Base-by-base conservation (phyloP, 2,888 invertebrate species). In the Morpho deidamia region DNA sequence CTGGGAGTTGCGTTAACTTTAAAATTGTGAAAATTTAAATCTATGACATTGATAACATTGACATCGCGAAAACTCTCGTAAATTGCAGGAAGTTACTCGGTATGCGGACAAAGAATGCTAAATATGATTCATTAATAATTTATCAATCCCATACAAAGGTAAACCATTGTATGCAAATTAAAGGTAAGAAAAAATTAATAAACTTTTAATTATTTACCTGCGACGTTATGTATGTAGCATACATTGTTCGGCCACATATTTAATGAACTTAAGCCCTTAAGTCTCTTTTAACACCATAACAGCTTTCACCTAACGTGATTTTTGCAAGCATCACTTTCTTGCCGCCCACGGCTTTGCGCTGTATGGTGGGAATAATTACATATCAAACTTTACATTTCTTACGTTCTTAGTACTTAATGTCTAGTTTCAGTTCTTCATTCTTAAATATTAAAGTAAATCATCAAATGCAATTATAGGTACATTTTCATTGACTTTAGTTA, bases 321-420 rank as follows among this genome's bases (percentile, higher is more conserved):
- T 62, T 63, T 59, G 55, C 56, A 49, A 52, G 46, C 35, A 48
- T 61, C 62, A 63, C 61, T 61, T 61, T 63, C 59, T 55, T 57
- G 11, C n/a, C 47, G 35, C 14, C 44, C 44, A 35, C 33, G 14
- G 35, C 40, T 1, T 12, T 44, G 12, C 35, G 12, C 44, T 11
- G 34, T 35, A 46, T 46, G 37, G 14, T 46, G 38, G 7, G 7
- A 46, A 38, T 37, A 38, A 38, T 46, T 23, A 46, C 34, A 14
- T 44, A 35, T 14, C 44, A 8, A 35, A 44, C 35, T 44, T 37
- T 12, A 35, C 12, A n/a, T 35, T 12, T 12, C 44, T 34, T 44
- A 9, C 35, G 10, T 35, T 35, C 8, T 11, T 33, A 23, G 23
- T 23, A 23, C 23, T 23, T 23, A 23, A 23, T 23, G 23, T 23